A percentile compares a stretch with the other conserved stretches of the same genome.
Conservation (phyloP, 2,797 vertebrate species). For the Salarias fasciatus region DNA sequence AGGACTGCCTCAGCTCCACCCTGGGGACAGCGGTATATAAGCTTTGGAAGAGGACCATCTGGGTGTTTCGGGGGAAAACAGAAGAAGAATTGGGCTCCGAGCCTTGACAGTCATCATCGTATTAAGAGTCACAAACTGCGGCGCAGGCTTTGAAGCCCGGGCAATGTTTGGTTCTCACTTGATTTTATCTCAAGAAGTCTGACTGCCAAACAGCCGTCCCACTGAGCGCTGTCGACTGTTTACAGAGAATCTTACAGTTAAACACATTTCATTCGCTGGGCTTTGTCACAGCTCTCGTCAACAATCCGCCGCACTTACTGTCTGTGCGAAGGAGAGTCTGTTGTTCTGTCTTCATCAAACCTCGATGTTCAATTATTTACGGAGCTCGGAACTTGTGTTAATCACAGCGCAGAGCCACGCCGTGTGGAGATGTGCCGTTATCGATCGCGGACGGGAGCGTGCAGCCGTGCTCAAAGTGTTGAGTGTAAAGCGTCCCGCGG, state of each 20-base stretch:
- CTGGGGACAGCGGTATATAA: not conserved
- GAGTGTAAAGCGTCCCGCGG: conserved; percentile 41
- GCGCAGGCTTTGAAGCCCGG: conserved; percentile 3
- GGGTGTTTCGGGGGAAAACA: not conserved
- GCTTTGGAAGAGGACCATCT: not conserved
- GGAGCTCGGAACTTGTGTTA: conserved; percentile 27
- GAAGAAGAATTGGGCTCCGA: not conserved
- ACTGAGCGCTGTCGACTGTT: conserved; percentile 29
- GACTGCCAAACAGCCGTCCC: conserved; percentile 12
- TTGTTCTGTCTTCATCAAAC: conserved; percentile 24
- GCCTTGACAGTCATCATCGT: not conserved
- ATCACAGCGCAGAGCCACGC: conserved; percentile 34
- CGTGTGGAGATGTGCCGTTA: conserved; percentile 17
- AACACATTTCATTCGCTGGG: conserved; percentile 27
- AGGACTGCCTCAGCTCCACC: not conserved
- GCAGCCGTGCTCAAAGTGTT: conserved; percentile 32
- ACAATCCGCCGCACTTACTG: conserved; percentile 31
- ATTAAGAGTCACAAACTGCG: not conserved
- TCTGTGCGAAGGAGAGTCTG: conserved; percentile 31
- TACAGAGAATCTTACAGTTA: conserved; percentile 38
- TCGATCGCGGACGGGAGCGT: conserved; percentile 41
- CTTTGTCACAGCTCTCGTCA: conserved; percentile 21
- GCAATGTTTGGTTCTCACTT: conserved; percentile 4
- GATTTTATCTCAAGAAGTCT: conserved; percentile 27
- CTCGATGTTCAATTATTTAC: conserved; percentile 61